phyloP scores from a whole-genome alignment of 2,888 invertebrate genomes.

The Oxyteleia sp. region DNA sequence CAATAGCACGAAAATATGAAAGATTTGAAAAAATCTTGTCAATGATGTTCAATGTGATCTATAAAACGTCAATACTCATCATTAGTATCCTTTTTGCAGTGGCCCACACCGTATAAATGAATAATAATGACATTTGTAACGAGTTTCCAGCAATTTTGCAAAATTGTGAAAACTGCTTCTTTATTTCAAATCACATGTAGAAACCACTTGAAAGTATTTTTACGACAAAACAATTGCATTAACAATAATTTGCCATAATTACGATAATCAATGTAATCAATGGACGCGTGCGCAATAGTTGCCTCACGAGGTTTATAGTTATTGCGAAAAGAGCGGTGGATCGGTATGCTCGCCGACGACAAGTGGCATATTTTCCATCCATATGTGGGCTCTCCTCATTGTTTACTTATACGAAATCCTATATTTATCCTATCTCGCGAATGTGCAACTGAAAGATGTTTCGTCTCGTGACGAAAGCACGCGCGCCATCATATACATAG shows the following conservation, averaged over 20 bases:
- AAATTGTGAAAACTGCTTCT: constrained; percentile 40
- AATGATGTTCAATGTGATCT: too few species aligned
- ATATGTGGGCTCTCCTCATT: constrained; percentile 32
- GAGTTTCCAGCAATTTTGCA: too few species aligned
- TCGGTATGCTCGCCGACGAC: constrained; percentile 37
- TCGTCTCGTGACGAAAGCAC: neutral
- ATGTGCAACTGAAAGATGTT: neutral
- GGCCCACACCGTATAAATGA: too few species aligned
- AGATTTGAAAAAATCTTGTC: too few species aligned
- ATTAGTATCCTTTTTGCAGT: too few species aligned
- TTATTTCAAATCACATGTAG: constrained; percentile 29
- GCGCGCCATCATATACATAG: too few species aligned
- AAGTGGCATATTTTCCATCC: constrained; percentile 32
- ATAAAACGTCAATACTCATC: too few species aligned
- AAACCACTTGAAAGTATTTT: constrained; percentile 41
- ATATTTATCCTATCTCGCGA: neutral
- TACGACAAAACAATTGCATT: constrained; percentile 29
- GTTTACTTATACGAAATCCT: constrained; percentile 35
- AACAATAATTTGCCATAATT: constrained; percentile 51
- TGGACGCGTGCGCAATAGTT: constrained; percentile 47
- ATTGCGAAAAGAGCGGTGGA: constrained; percentile 44
- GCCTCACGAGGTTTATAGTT: constrained; percentile 35
- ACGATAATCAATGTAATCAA: constrained; percentile 58
- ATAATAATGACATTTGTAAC: too few species aligned
- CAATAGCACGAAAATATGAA: too few species aligned